A percentile compares a stretch with the other conserved stretches of the same genome.
phyloP scores from a whole-genome alignment of 2,797 vertebrate genomes.

The Syngnathus rostellatus region DNA sequence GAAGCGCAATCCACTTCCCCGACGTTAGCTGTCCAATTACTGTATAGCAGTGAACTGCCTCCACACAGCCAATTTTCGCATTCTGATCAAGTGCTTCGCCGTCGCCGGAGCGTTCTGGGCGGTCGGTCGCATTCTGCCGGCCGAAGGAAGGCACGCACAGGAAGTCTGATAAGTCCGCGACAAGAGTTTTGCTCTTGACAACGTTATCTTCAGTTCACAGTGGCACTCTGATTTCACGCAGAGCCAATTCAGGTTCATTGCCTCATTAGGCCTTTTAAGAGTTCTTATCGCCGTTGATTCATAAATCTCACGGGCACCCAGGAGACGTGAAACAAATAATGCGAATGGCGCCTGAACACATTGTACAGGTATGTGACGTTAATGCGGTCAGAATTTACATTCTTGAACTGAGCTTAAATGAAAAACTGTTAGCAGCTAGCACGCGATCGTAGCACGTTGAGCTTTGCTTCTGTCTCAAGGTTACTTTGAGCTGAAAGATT shows the following conservation, averaged over 20 bases:
- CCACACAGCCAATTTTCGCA: not conserved
- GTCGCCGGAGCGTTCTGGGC: not conserved
- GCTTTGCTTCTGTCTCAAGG: too few species aligned
- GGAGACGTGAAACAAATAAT: not conserved
- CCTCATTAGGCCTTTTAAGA: not conserved
- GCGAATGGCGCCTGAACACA: not conserved
- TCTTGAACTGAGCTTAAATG: too few species aligned
- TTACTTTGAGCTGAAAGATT: too few species aligned
- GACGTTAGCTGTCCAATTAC: not conserved
- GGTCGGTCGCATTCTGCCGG: not conserved
- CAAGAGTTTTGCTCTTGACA: constrained; percentile 1
- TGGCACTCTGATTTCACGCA: not conserved
- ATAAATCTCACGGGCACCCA: not conserved
- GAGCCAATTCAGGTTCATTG: not conserved
- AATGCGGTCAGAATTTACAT: too few species aligned
- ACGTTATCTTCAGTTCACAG: constrained; percentile 4
- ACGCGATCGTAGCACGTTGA: too few species aligned
- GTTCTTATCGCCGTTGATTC: not conserved
- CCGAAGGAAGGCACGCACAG: not conserved
- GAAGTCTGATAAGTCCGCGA: not conserved
- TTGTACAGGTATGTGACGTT: not conserved
- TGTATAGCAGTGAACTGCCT: not conserved
- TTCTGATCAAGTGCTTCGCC: not conserved
- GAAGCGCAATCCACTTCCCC: not conserved
- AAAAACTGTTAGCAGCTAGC: too few species aligned